Evolutionary conservation across 2,113 vertebrate species (phyloP).

Genomic region (Gyps fulvus): DNA sequence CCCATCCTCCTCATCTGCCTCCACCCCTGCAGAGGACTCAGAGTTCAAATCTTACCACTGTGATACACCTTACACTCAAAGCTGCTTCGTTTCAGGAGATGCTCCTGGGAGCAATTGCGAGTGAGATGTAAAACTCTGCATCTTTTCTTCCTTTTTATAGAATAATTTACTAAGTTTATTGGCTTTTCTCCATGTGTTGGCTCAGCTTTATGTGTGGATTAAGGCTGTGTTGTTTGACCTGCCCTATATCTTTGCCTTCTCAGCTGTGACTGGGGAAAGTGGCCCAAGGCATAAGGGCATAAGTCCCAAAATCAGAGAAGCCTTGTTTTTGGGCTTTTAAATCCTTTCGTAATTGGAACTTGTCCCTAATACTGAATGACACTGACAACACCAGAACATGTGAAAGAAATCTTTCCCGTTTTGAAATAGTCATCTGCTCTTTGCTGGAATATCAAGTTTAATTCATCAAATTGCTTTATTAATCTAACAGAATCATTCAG

Average conservation of each 20-base stretch:
- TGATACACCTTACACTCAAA: neutral
- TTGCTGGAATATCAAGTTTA: slow-evolving; percentile 22
- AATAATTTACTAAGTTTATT: neutral
- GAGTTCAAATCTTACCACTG: neutral
- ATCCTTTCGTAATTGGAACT: neutral
- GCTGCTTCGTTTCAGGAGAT: neutral
- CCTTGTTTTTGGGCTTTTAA: neutral
- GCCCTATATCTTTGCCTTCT: neutral
- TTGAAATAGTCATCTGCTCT: slow-evolving; percentile 4
- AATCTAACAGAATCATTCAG: slow-evolving; percentile 40
- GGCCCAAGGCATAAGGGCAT: neutral
- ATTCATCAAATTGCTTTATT: slow-evolving; percentile 60
- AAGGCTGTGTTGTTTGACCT: neutral
- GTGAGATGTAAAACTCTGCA: neutral
- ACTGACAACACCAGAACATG: neutral
- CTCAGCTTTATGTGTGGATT: neutral
- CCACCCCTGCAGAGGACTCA: neutral
- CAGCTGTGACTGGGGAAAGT: neutral
- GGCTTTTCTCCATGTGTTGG: neutral
- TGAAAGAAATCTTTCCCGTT: neutral
- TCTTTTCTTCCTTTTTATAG: neutral
- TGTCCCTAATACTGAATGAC: neutral
- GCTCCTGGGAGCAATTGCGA: neutral
- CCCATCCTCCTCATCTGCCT: neutral
- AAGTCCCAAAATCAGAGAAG: neutral